Percentiles rank a stretch among this genome's conserved stretches.
Evolutionary conservation across 2,797 vertebrate species (phyloP).

Genomic region (Gila robusta): DNA sequence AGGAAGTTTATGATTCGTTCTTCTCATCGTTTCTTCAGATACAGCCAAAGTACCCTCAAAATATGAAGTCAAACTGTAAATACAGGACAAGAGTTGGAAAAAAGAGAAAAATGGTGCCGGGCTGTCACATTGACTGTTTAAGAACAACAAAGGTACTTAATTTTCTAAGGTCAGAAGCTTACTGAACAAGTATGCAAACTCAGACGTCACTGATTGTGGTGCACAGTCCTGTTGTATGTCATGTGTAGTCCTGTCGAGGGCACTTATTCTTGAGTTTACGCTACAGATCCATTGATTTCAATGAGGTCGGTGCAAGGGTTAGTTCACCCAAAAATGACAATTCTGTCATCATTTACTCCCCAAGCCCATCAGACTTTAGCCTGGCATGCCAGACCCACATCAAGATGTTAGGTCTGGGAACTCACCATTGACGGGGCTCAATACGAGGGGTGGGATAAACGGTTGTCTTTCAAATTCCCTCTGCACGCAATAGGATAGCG

Average conservation of each 20-base stretch:
- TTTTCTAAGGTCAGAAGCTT: neutral
- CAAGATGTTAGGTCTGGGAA: too few relatives aligned
- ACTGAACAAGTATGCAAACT: neutral
- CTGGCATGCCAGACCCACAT: too few relatives aligned
- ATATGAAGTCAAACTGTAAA: slow-evolving; percentile 74
- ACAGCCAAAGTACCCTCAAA: slow-evolving; percentile 64
- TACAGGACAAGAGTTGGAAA: slow-evolving; percentile 68
- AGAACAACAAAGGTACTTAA: slow-evolving; percentile 65
- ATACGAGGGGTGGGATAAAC: too few relatives aligned
- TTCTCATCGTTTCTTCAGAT: slow-evolving; percentile 63
- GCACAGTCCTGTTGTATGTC: neutral
- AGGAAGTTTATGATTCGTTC: neutral
- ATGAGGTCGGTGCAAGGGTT: neutral
- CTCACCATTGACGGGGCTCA: too few relatives aligned
- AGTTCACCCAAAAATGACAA: neutral
- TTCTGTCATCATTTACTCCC: neutral
- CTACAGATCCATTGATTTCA: neutral
- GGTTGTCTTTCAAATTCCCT: too few relatives aligned
- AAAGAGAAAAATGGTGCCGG: slow-evolving; percentile 61
- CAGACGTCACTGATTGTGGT: neutral
- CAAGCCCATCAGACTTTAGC: neutral
- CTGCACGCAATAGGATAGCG: too few relatives aligned
- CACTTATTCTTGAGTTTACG: neutral
- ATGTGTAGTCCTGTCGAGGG: neutral
- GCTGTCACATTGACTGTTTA: slow-evolving; percentile 77